Conservation (phyloP, 2,113 vertebrate species). For the Dipodomys spectabilis region DNA sequence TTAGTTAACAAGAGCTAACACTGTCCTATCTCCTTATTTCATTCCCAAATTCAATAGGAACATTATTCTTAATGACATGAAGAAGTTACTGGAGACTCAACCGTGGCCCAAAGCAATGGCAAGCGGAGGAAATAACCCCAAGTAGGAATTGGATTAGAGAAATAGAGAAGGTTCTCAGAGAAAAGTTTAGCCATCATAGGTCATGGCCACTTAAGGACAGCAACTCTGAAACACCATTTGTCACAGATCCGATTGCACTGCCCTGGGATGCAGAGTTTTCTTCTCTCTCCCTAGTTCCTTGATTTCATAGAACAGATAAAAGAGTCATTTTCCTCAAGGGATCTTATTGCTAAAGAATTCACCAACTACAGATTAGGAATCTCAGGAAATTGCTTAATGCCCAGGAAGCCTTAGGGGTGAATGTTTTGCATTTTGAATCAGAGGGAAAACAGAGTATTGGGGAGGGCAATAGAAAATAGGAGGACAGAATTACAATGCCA, state of each 20-base stretch:
- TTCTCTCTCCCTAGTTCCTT: neutral
- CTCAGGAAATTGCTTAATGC: neutral
- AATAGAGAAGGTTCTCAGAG: neutral
- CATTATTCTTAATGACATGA: neutral
- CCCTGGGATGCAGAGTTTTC: neutral
- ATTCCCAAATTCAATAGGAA: neutral
- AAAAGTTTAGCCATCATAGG: neutral
- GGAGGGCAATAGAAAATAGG: neutral
- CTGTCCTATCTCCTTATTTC: neutral
- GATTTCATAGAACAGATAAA: constrained; percentile 6
- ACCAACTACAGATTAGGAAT: neutral
- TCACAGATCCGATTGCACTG: neutral
- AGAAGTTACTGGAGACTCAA: neutral
- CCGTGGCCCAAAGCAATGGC: neutral
- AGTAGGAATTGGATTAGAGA: neutral
- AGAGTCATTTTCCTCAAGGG: neutral
- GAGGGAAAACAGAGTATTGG: neutral
- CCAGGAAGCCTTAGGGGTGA: neutral
- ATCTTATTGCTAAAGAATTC: neutral
- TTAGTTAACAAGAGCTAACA: neutral
- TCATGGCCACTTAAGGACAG: neutral
- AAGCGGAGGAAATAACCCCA: neutral
- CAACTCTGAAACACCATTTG: neutral
- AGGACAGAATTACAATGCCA: neutral
- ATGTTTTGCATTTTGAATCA: neutral